A percentile compares a stretch with the other conserved stretches of the same genome.
These are phyloP conservation scores for Anoplopoma fimbria DNA, from an alignment of 2,113 vertebrate species.

Conservation along the genomic window DNA sequence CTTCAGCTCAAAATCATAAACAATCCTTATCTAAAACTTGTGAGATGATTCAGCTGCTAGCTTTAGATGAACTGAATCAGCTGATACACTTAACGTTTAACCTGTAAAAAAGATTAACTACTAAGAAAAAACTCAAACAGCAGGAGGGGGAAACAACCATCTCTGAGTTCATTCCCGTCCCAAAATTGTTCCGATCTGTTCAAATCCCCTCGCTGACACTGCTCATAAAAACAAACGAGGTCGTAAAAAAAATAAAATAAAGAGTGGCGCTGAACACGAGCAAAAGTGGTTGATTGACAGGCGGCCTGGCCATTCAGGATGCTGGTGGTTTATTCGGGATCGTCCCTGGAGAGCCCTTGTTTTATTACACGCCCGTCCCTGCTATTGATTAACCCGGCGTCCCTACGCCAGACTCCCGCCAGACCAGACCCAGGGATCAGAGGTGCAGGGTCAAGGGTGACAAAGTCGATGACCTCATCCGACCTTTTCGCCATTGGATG, in stretches of 20 bases:
- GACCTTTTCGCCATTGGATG: conserved; percentile 55
- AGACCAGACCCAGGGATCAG: conserved; percentile 57
- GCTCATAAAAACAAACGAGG: conserved; percentile 33
- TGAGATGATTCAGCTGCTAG: background rate
- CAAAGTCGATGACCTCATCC: conserved; percentile 53
- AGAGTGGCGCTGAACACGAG: background rate
- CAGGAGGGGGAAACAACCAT: background rate
- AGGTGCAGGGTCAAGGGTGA: conserved; percentile 52
- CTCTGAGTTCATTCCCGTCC: background rate
- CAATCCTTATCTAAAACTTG: background rate
- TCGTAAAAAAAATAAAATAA: background rate
- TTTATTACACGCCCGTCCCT: conserved; percentile 48
- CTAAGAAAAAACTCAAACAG: background rate
- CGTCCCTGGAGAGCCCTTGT: conserved; percentile 49
- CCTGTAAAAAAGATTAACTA: background rate
- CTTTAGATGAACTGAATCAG: background rate
- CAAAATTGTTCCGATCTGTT: background rate
- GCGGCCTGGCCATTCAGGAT: conserved; percentile 37
- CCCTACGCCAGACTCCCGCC: conserved; percentile 63
- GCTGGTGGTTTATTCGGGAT: conserved; percentile 36
- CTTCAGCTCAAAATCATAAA: background rate
- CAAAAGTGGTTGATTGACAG: conserved; percentile 53
- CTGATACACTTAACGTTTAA: background rate
- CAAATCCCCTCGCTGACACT: conserved; percentile 31
- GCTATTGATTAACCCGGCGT: conserved; percentile 67